phyloP scores from a whole-genome alignment of 2,888 invertebrate species.

The Trypoxylon attenuatum region DNA sequence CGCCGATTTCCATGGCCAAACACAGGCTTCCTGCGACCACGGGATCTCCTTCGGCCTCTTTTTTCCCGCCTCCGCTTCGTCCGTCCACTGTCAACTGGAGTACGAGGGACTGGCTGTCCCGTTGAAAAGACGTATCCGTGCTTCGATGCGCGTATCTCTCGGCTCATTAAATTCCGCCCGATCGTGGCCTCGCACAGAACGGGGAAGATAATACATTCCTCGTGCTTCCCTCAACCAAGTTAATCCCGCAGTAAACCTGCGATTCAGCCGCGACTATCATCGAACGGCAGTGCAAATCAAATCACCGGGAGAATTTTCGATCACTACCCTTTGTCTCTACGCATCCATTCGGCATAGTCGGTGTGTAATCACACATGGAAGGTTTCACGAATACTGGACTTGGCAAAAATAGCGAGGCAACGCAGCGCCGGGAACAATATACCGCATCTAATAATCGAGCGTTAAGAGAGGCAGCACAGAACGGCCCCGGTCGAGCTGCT shows the following conservation, averaged over 20 bases:
- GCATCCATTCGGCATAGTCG: too few relatives aligned
- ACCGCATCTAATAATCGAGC: too few relatives aligned
- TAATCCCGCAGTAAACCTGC: too few relatives aligned
- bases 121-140: not conserved
- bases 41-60: slow-evolving; percentile 37
- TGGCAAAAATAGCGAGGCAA: too few relatives aligned
- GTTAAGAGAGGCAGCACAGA: not conserved
- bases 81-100: not conserved
- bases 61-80: not conserved
- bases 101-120: not conserved
- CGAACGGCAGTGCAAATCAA: not conserved
- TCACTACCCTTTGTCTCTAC: not conserved
- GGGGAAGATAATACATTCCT: not conserved
- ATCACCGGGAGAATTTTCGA: not conserved
- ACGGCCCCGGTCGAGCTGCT: not conserved
- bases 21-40: slow-evolving; percentile 48
- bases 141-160: not conserved
- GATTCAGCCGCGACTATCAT: too few relatives aligned
- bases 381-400: too few relatives aligned
- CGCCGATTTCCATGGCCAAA: slow-evolving; percentile 58
- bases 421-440: too few relatives aligned
- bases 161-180: slow-evolving; percentile 1
- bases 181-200: not conserved
- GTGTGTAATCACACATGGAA: too few relatives aligned
- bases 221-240: not conserved